These are phyloP conservation scores for Alcedo atthis DNA, from an alignment of 2,797 vertebrate species.

Conservation along the genomic window DNA sequence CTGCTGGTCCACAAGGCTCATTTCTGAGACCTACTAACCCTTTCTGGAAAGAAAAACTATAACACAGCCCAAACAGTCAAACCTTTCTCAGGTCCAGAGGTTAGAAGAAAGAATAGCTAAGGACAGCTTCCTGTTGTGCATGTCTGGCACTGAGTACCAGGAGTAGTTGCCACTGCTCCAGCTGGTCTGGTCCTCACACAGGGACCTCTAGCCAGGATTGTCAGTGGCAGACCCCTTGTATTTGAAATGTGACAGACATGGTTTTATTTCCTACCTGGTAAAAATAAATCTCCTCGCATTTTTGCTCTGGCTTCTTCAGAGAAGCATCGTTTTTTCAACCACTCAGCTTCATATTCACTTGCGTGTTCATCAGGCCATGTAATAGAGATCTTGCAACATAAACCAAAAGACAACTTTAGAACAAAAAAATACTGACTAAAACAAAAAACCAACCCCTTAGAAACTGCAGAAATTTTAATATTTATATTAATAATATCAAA, in stretches of 20 bases:
- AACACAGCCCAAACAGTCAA: not conserved
- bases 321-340: conserved; percentile 94
- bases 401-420: not conserved
- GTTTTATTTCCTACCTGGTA: conserved; percentile 81
- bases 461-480: not conserved
- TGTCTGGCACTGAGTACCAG: not conserved
- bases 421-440: not conserved
- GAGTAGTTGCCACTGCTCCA: rapidly evolving
- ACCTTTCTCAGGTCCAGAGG: not conserved
- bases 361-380: conserved; percentile 90
- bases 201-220: not conserved
- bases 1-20: not conserved
- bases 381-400: conserved; percentile 83
- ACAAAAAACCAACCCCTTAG: not conserved
- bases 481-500: not conserved
- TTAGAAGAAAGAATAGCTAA: not conserved
- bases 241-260: not conserved
- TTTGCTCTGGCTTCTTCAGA: conserved; percentile 85
- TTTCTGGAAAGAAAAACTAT: not conserved
- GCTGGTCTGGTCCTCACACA: not conserved
- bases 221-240: not conserved
- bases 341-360: conserved; percentile 90
- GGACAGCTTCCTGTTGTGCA: rapidly evolving
- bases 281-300: conserved; percentile 86
- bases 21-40: not conserved